These are phyloP conservation scores for Limonius californicus DNA, from an alignment of 1,140 invertebrate genomes.

Conservation along the genomic window DNA sequence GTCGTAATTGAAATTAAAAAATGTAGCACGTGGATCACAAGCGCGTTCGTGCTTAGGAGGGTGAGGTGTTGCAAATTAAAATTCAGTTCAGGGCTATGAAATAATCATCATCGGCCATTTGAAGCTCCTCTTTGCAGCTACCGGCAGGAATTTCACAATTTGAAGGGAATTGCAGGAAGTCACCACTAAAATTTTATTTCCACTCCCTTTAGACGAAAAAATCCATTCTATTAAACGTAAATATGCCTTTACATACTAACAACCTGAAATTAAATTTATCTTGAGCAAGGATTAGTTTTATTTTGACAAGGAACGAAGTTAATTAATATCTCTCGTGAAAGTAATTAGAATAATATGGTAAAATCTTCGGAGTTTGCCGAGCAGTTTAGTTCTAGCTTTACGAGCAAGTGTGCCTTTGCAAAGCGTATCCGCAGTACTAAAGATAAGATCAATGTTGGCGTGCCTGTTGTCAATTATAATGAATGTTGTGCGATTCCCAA, in stretches of 20 bases:
- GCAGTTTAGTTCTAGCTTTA: too few species aligned
- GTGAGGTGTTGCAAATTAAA: background rate
- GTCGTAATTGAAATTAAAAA: constrained; percentile 5
- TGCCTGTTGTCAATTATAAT: constrained; percentile 32
- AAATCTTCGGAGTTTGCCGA: too few species aligned
- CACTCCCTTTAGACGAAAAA: too few species aligned
- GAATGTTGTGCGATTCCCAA: constrained; percentile 28
- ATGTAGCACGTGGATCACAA: background rate
- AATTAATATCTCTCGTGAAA: too few species aligned
- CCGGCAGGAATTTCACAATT: background rate
- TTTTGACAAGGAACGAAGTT: too few species aligned
- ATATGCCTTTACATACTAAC: too few species aligned
- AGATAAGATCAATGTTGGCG: constrained; percentile 21
- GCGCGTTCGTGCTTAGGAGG: background rate
- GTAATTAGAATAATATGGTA: too few species aligned
- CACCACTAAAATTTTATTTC: too few species aligned
- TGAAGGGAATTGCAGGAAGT: background rate
- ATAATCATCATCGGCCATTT: background rate
- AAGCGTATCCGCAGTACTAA: background rate
- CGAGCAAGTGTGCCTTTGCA: background rate
- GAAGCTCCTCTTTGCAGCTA: too few species aligned
- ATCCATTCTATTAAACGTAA: too few species aligned
- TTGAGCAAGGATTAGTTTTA: too few species aligned
- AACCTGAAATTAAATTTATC: too few species aligned
- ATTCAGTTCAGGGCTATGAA: constrained; percentile 1